Percentiles rank a stretch among this genome's conserved stretches.
Conservation (phyloP, 1,140 invertebrate genomes). For the Zaprionus lachaisei region DNA sequence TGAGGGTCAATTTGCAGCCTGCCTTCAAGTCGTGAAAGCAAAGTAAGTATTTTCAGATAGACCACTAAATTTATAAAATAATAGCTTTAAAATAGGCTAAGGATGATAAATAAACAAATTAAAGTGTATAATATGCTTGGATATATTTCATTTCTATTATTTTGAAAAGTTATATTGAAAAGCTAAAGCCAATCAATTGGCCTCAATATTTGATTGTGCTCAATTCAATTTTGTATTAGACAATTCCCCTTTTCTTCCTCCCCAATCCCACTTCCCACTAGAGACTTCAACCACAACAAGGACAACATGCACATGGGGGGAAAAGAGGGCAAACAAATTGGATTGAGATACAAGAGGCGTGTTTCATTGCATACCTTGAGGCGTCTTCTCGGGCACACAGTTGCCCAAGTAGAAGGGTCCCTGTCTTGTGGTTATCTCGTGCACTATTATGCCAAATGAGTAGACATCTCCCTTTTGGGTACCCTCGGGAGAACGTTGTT, state of each 20-base stretch:
- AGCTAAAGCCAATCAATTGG: background rate
- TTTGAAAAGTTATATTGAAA: background rate
- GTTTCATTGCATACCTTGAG: constrained; percentile 88
- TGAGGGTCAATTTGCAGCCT: background rate
- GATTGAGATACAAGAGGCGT: background rate
- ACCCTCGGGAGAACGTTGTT: constrained; percentile 88
- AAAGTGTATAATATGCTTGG: no score
- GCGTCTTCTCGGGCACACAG: constrained; percentile 86
- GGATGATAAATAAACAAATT: no score
- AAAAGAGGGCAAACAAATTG: constrained; percentile 9
- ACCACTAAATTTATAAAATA: no score
- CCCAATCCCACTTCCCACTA: background rate
- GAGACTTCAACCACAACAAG: constrained; percentile 1
- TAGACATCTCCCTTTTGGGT: constrained; percentile 97
- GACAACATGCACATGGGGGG: background rate
- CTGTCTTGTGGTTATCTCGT: constrained; percentile 94
- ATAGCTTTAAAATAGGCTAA: no score
- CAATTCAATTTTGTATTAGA: background rate
- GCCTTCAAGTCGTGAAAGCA: background rate
- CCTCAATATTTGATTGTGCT: background rate
- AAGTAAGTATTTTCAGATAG: no score
- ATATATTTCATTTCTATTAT: background rate
- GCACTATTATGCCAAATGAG: constrained; percentile 97
- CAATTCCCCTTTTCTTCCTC: background rate
- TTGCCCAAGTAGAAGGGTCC: constrained; percentile 94